phyloP scores from a whole-genome alignment of 2,113 vertebrate genomes.

The Oncorhynchus keta region DNA sequence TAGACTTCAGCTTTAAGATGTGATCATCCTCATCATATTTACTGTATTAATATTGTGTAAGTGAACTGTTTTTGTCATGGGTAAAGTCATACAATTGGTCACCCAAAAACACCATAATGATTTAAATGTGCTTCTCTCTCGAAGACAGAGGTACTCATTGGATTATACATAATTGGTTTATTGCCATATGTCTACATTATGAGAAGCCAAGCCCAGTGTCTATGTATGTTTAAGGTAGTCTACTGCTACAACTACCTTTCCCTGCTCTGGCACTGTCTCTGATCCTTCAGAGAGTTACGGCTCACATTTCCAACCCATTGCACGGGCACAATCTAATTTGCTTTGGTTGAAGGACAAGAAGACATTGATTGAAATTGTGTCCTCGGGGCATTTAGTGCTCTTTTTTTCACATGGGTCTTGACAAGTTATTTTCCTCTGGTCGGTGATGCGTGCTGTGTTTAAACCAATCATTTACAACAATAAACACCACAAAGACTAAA shows the following conservation, averaged over 20 bases:
- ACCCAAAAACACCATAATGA: neutral
- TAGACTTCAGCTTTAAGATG: no score
- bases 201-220: slow-evolving; percentile 1
- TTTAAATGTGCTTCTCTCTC: neutral
- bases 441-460: slow-evolving; percentile 54
- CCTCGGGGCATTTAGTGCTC: slow-evolving; percentile 69
- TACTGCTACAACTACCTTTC: slow-evolving; percentile 57
- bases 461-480: slow-evolving; percentile 65
- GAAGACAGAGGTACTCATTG: neutral
- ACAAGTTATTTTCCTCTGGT: slow-evolving; percentile 73
- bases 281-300: slow-evolving; percentile 72
- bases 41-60: no score
- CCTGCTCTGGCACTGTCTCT: slow-evolving; percentile 47
- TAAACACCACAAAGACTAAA: slow-evolving; percentile 37
- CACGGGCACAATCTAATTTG: slow-evolving; percentile 75
- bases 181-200: neutral
- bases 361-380: slow-evolving; percentile 62
- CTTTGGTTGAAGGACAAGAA: slow-evolving; percentile 76
- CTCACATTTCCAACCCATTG: slow-evolving; percentile 72
- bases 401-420: slow-evolving; percentile 68
- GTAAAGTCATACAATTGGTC: no score
- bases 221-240: no score
- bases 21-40: no score
- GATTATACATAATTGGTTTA: neutral
- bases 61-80: no score